These are phyloP conservation scores for Crotalus adamanteus DNA, from an alignment of 2,797 vertebrate genomes.

Conservation along the genomic window DNA sequence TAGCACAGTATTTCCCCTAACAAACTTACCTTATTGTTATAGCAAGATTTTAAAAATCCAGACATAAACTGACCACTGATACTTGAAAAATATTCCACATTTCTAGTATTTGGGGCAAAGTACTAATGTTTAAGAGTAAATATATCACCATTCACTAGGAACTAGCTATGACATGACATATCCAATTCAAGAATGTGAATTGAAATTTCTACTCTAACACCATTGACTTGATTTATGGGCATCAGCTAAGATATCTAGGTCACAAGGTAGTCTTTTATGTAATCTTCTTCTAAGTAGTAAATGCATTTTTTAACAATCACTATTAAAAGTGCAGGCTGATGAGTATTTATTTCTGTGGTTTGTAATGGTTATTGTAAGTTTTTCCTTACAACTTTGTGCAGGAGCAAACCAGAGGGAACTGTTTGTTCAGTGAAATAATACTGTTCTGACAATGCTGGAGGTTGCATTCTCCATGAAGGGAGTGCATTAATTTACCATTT, in stretches of 20 bases:
- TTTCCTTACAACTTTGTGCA: neutral
- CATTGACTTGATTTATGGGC: neutral
- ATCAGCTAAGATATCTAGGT: neutral
- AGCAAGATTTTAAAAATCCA: neutral
- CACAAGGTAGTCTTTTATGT: neutral
- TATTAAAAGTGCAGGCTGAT: neutral
- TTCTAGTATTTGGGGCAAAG: neutral
- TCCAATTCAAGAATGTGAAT: neutral
- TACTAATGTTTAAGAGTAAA: neutral
- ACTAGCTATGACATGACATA: neutral
- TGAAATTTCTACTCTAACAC: neutral
- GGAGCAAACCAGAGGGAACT: neutral
- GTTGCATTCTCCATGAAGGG: neutral
- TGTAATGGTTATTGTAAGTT: neutral
- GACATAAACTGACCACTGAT: neutral
- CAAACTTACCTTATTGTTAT: neutral
- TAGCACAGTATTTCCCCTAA: neutral
- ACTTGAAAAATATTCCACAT: neutral
- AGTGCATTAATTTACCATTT: constrained; percentile 36
- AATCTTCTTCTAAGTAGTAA: constrained; percentile 18
- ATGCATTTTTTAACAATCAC: constrained; percentile 1
- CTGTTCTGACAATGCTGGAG: neutral
- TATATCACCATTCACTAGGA: neutral
- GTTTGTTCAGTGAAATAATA: neutral
- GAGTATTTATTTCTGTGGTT: neutral